These are phyloP conservation scores for Keiferia lycopersicella DNA, from an alignment of 2,888 invertebrate genomes.

Conservation along the genomic window DNA sequence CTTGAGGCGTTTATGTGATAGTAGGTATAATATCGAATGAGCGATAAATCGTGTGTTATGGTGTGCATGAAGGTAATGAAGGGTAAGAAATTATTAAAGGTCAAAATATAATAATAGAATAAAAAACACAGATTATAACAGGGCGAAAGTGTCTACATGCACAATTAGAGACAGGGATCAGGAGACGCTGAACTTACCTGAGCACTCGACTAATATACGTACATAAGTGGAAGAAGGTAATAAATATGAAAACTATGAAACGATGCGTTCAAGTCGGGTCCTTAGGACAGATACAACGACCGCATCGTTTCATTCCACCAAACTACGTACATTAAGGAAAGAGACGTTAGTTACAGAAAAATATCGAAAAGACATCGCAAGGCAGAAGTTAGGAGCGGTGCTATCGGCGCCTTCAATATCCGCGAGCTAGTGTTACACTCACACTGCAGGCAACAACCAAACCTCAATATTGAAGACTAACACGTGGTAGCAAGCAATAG, in stretches of 20 bases:
- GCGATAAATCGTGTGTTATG: slow-evolving; percentile 61
- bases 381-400: slow-evolving; percentile 74
- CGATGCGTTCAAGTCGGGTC: slow-evolving; percentile 57
- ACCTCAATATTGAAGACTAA: slow-evolving; percentile 74
- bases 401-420: slow-evolving; percentile 75
- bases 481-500: slow-evolving; percentile 80
- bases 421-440: slow-evolving; percentile 60
- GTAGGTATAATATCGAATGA: slow-evolving; percentile 56
- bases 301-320: slow-evolving; percentile 71
- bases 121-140: slow-evolving; percentile 50
- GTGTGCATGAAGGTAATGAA: slow-evolving; percentile 73
- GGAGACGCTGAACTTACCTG: slow-evolving; percentile 74
- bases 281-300: slow-evolving; percentile 42
- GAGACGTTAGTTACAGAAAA: slow-evolving; percentile 63
- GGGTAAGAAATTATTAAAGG: slow-evolving; percentile 61
- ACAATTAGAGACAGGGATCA: slow-evolving; percentile 64
- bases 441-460: slow-evolving; percentile 76
- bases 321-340: slow-evolving; percentile 67
- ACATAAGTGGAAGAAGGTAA: slow-evolving; percentile 49
- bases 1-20: slow-evolving; percentile 48
- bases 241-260: slow-evolving; percentile 59
- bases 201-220: slow-evolving; percentile 47
- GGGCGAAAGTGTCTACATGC: slow-evolving; percentile 62
- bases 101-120: slow-evolving; percentile 57
- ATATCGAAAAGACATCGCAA: slow-evolving; percentile 71